Conservation (phyloP, 2,888 invertebrate species). For the Sarcophaga rosellei region DNA sequence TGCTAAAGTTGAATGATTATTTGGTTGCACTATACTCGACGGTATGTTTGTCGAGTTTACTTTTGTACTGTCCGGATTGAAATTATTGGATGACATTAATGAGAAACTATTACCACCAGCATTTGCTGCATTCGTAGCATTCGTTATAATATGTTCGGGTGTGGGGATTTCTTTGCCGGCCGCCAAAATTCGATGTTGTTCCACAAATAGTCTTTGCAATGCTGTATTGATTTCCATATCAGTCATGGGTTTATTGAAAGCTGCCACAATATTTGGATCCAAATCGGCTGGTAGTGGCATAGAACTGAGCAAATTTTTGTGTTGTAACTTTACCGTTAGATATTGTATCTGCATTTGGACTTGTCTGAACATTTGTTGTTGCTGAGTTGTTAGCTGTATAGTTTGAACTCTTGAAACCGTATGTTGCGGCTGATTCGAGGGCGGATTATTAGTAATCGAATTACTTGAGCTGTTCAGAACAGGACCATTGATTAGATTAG, state of each 20-base stretch:
- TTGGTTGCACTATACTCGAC: slow-evolving; percentile 80
- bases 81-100: slow-evolving; percentile 60
- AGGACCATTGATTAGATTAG: slow-evolving; percentile 62
- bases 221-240: slow-evolving; percentile 83
- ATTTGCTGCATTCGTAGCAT: slow-evolving; percentile 75
- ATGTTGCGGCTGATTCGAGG: slow-evolving; percentile 75
- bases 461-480: slow-evolving; percentile 54
- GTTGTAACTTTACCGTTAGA: slow-evolving; percentile 83
- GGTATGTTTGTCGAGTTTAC: slow-evolving; percentile 71
- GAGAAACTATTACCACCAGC: slow-evolving; percentile 70
- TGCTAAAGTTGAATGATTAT: slow-evolving; percentile 78
- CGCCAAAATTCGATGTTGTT: slow-evolving; percentile 87
- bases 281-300: slow-evolving; percentile 79
- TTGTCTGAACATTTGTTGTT: slow-evolving; percentile 85
- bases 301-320: slow-evolving; percentile 78
- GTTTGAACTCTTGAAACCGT: slow-evolving; percentile 86
- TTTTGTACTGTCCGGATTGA: slow-evolving; percentile 68
- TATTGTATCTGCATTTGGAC: slow-evolving; percentile 87
- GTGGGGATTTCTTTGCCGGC: slow-evolving; percentile 87
- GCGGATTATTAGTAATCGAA: slow-evolving; percentile 63
- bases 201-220: slow-evolving; percentile 84
- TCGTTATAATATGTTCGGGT: slow-evolving; percentile 80
- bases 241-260: slow-evolving; percentile 81
- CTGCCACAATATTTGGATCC: slow-evolving; percentile 78
- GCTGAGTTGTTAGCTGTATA: slow-evolving; percentile 88